These are phyloP conservation scores for Distichodus sexfasciatus DNA, from an alignment of 2,797 vertebrate genomes.

Conservation along the genomic window DNA sequence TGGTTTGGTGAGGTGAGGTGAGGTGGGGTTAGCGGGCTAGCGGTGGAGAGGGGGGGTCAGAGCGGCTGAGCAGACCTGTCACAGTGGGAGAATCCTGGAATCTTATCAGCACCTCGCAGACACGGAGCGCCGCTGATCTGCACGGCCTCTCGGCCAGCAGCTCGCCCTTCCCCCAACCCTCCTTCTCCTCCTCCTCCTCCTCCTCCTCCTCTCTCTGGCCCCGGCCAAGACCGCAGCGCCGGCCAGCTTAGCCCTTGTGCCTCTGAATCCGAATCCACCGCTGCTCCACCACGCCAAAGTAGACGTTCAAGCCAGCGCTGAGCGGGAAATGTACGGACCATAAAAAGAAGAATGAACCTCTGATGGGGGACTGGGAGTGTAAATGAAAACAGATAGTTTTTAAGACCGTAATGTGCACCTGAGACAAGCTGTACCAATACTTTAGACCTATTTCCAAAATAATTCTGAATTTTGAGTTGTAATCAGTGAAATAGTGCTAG, in stretches of 20 bases:
- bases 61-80: conserved; percentile 75
- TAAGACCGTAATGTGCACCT: neutral
- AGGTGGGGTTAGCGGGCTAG: conserved; percentile 50
- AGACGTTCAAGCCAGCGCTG: conserved; percentile 26
- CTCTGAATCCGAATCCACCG: too few species aligned
- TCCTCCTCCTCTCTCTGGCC: conserved; percentile 57
- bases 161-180: conserved; percentile 69
- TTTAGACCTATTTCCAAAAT: too few species aligned
- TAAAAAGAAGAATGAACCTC: conserved; percentile 5
- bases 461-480: too few species aligned
- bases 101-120: conserved; percentile 81
- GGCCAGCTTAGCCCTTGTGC: conserved; percentile 67
- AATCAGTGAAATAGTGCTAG: too few species aligned
- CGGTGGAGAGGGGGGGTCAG: conserved; percentile 61
- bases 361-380: neutral
- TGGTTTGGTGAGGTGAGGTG: too few species aligned
- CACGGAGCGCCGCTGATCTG: conserved; percentile 78
- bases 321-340: conserved; percentile 27
- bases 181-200: conserved; percentile 50
- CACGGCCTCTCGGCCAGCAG: conserved; percentile 76
- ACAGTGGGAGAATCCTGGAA: conserved; percentile 80
- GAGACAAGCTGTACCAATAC: neutral
- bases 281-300: conserved; percentile 47
- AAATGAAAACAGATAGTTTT: neutral
- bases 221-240: conserved; percentile 62